These are phyloP conservation scores for Emberiza fucata DNA, from an alignment of 2,113 vertebrate genomes.

Conservation along the genomic window DNA sequence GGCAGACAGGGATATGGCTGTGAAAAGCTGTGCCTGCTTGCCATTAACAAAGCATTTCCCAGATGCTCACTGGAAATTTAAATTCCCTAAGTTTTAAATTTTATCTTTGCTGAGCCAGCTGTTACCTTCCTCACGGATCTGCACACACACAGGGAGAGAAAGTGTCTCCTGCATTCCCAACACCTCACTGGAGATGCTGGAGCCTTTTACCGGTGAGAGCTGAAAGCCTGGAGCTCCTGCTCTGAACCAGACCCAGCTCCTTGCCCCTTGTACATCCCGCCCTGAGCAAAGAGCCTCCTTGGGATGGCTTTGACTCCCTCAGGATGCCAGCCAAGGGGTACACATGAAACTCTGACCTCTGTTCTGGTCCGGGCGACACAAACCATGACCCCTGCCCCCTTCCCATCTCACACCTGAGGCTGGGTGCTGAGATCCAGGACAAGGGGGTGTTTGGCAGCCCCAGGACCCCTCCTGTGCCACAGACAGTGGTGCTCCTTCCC, in stretches of 20 bases:
- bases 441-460: not conserved
- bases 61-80: not conserved
- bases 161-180: fast-evolving
- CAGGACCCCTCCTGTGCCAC: not conserved
- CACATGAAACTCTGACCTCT: not conserved
- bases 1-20: not conserved
- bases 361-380: not conserved
- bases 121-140: not conserved
- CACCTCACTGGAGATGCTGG: not conserved
- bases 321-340: fast-evolving
- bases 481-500: not conserved
- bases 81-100: not conserved
- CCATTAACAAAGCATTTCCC: not conserved
- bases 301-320: too few relatives aligned
- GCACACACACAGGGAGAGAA: not conserved
- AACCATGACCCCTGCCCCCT: not conserved
- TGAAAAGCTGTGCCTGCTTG: not conserved
- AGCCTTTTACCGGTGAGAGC: not conserved
- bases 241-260: not conserved
- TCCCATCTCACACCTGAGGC: not conserved
- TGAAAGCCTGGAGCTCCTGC: not conserved
- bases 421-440: fast-evolving
- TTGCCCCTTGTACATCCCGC: not conserved
- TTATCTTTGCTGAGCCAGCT: not conserved
- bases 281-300: not conserved